These are phyloP conservation scores for Melitaea athalia DNA, from an alignment of 2,888 invertebrate species.

Conservation along the genomic window DNA sequence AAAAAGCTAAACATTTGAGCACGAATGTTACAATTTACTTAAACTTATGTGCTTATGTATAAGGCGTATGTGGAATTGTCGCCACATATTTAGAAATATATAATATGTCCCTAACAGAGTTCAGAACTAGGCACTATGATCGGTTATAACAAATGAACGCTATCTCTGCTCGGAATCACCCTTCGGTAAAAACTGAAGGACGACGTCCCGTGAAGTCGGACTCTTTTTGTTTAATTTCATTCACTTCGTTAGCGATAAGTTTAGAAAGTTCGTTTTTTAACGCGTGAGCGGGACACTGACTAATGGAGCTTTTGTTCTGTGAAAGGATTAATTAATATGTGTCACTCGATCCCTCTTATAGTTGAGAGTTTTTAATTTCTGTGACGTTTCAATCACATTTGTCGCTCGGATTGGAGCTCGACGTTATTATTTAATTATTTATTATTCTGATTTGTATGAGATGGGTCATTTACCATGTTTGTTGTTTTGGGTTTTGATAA, in stretches of 20 bases:
- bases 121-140: background rate
- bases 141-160: constrained; percentile 24
- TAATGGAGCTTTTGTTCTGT: constrained; percentile 38
- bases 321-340: constrained; percentile 38
- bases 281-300: constrained; percentile 36
- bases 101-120: too few species aligned
- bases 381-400: background rate
- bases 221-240: constrained; percentile 21
- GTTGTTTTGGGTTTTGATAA: too few species aligned
- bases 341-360: constrained; percentile 25
- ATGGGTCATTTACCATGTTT: too few species aligned
- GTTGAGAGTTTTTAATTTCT: constrained; percentile 15
- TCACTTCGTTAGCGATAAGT: constrained; percentile 27
- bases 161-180: constrained; percentile 8
- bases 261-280: constrained; percentile 35
- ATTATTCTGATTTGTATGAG: too few species aligned
- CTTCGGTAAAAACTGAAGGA: constrained; percentile 29
- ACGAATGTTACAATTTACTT: too few species aligned
- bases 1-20: too few species aligned
- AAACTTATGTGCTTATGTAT: too few species aligned
- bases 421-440: too few species aligned
- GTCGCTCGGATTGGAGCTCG: background rate
- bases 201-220: constrained; percentile 22
- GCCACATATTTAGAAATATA: too few species aligned
- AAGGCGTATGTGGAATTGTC: too few species aligned